Evolutionary conservation across 2,888 invertebrate species (phyloP).

Genomic region (Philhelius pedissequus): DNA sequence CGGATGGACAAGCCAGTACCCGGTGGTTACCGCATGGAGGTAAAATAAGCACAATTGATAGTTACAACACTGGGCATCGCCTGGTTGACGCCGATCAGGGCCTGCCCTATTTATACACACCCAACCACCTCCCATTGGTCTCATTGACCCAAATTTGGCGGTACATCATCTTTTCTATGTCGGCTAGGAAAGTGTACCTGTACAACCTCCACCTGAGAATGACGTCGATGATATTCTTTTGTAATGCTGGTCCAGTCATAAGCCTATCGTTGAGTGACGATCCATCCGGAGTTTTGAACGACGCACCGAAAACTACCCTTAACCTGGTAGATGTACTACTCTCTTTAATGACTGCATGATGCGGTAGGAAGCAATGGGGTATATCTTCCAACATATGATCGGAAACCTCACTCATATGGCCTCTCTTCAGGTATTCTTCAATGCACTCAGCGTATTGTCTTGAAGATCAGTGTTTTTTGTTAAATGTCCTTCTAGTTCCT

Average conservation of each 20-base stretch:
- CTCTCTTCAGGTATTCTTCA: neutral
- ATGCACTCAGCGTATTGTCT: neutral
- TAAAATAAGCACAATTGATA: too few species aligned
- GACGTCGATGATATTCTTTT: constrained; percentile 10
- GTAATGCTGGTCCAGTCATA: constrained; percentile 38
- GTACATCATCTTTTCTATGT: constrained; percentile 60
- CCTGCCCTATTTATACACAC: too few species aligned
- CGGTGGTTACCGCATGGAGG: too few species aligned
- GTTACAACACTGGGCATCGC: too few species aligned
- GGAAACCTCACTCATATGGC: constrained; percentile 11
- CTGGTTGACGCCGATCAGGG: too few species aligned
- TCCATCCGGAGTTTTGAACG: constrained; percentile 39
- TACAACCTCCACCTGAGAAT: neutral
- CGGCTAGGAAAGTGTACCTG: constrained; percentile 68
- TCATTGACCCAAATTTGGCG: neutral
- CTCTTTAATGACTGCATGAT: constrained; percentile 19
- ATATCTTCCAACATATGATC: neutral
- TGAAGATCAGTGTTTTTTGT: neutral
- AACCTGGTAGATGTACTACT: constrained; percentile 30
- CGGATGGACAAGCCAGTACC: too few species aligned
- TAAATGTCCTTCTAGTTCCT: neutral
- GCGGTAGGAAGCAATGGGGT: constrained; percentile 4
- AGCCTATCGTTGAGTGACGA: constrained; percentile 69
- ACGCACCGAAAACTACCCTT: constrained; percentile 53
- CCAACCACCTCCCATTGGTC: too few species aligned